Evolutionary conservation across 2,113 vertebrate genomes (phyloP), one percentile per base, ranked within the genome.

Genomic region (Hassar affinis): DNA sequence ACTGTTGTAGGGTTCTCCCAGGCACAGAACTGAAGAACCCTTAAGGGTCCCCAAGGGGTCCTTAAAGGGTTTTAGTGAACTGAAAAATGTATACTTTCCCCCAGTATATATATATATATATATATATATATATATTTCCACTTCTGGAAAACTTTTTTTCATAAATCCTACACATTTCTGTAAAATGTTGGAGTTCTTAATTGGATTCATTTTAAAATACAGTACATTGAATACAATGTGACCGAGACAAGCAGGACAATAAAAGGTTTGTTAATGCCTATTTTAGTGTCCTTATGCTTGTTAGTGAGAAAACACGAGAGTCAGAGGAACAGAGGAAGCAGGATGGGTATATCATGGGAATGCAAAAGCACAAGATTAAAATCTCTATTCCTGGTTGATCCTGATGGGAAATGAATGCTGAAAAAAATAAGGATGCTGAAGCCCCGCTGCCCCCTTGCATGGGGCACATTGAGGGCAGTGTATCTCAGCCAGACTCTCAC

Each of bases 351-450:
- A 71, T 81, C 80, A 84, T 86, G 79, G 86, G 85, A 89, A 87
- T 82, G 30, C 49, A 74, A 61, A n/a, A 85, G 38, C 22, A 56
- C 3, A 64, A 74, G 74, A 88, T 88, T 89, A 81, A 76, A 85
- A 83, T 78, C 77, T 76, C 74, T 82, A 89, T 91, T 89, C 78
- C 81, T 83, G 47, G 33, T 66, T 79, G 38, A 89, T 88, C 87
- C 81, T 80, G 30, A 61, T 71, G 79, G 81, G 84, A 85, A 90
- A 89, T 88, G 30, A 88, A 88, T 88, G 82, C 57, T 88, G 85
- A 47, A 66, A 78, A 88, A 90, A 87, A 83, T 3, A 90, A 52
- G 68, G 51, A 54, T n/a, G 52, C 18, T 57, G 81, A 47, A 83
- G 81, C 56, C 86, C 52, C 4, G 1, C 33, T 59, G 38, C 66